These are phyloP conservation scores for Drosophila carrolli DNA, from an alignment of 1,140 invertebrate genomes.

Conservation along the genomic window DNA sequence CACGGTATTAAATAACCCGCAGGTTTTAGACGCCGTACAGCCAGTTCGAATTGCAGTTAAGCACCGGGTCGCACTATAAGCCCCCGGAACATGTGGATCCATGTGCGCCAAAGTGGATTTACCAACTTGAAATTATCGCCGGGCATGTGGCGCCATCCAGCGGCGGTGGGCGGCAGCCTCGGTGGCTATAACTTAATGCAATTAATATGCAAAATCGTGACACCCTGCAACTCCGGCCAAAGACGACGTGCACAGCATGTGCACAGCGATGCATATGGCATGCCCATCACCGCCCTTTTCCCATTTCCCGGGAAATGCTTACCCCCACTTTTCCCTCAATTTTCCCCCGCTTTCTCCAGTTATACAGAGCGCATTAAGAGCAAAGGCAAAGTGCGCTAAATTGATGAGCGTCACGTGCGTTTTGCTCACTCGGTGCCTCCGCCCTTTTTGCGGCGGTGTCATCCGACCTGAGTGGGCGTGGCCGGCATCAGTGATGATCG, in stretches of 20 bases:
- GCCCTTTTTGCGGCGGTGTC: constrained; percentile 41
- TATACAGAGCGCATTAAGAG: constrained; percentile 70
- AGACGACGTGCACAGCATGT: constrained; percentile 62
- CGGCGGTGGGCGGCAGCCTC: constrained; percentile 19
- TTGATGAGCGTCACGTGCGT: constrained; percentile 84
- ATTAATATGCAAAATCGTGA: constrained; percentile 84
- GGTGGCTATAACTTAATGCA: constrained; percentile 83
- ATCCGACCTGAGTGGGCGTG: constrained; percentile 39
- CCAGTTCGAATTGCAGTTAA: constrained; percentile 67
- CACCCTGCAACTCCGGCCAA: constrained; percentile 39
- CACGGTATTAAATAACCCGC: constrained; percentile 21
- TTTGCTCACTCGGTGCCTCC: constrained; percentile 53
- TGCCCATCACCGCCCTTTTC: constrained; percentile 1
- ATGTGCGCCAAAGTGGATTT: constrained; percentile 82
- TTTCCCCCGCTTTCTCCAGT: neutral
- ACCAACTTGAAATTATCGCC: constrained; percentile 79
- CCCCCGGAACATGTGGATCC: constrained; percentile 68
- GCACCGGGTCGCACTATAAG: constrained; percentile 61
- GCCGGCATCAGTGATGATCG: constrained; percentile 38
- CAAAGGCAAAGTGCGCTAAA: constrained; percentile 77
- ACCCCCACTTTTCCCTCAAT: constrained; percentile 17
- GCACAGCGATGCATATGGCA: constrained; percentile 47
- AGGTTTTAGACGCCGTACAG: constrained; percentile 25
- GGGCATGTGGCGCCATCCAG: constrained; percentile 71
- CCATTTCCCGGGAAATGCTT: constrained; percentile 7